Evolutionary conservation across 2,797 vertebrate species (phyloP).

Genomic region (Intellagama lesueurii): DNA sequence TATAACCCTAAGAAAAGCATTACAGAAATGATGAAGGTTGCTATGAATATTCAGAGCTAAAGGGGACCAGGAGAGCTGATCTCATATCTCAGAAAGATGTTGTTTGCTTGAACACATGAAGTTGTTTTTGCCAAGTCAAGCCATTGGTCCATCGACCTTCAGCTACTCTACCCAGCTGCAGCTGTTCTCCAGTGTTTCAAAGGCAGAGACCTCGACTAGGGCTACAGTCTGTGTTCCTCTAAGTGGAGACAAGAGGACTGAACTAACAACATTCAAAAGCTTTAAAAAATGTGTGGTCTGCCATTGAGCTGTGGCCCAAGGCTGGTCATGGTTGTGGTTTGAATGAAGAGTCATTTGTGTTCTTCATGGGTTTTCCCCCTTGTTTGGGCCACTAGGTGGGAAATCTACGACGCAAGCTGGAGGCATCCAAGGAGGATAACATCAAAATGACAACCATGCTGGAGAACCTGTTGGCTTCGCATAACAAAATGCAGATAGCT

Average conservation of each 20-base stretch:
- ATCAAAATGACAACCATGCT: slow-evolving; percentile 68
- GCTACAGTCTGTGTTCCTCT: not conserved
- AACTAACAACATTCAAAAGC: not conserved
- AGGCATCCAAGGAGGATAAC: slow-evolving; percentile 68
- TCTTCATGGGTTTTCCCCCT: not conserved
- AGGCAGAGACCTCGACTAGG: not conserved
- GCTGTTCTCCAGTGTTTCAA: not conserved
- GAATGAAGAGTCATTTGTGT: not conserved
- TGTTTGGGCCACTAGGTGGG: slow-evolving; percentile 61
- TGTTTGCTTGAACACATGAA: not conserved
- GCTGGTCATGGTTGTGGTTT: not conserved
- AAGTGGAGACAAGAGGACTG: not conserved
- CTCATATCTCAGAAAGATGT: not conserved
- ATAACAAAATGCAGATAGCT: slow-evolving; percentile 72
- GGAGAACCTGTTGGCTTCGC: slow-evolving; percentile 74
- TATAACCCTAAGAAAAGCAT: not conserved
- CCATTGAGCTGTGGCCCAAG: not conserved
- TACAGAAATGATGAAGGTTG: not conserved
- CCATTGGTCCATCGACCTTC: not conserved
- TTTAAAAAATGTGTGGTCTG: not conserved
- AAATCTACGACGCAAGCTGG: slow-evolving; percentile 71
- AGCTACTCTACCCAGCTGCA: not conserved
- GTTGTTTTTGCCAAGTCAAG: not conserved
- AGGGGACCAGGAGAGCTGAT: not conserved
- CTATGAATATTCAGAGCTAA: not conserved